Evolutionary conservation across 2,888 invertebrate genomes (phyloP), one percentile per base, ranked within the genome.

Genomic region (Drepanosiphum platanoidis): DNA sequence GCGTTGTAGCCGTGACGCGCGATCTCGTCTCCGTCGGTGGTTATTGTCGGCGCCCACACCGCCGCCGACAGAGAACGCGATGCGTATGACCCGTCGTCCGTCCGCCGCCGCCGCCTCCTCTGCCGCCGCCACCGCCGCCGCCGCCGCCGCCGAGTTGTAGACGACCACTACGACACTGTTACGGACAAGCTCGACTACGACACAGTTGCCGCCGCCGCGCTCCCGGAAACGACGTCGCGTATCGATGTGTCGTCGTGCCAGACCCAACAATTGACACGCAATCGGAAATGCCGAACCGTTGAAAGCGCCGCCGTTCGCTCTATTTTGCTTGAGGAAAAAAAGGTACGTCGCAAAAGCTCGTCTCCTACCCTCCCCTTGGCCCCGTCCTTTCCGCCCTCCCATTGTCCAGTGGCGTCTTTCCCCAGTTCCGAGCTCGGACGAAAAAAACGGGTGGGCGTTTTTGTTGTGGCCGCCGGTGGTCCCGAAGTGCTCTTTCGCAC

Each of bases 11-110:
- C 3, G 52, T 52, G 52, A 18, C 61, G 61, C 64, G 27, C 22
- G 58, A n/a, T 11, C 27, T 27, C 9, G 4, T 52, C 52, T 27
- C 27, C 64, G 64, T 64, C 64, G 1, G 11, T 9, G 13, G n/a
- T 13, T 4, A 13, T 64, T 22, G 7, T 8, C 34, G 68, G 18
- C 34, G 68, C 18, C 9, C 68, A 68, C 68, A 8, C 22, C 34
- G 22, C 61, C 27, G 11, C 75, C 34, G 68, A 70, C 34, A 36
- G 68, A 70, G 68, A 13, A 70, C 68, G 68, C 75, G 58, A 61
- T 77, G 68, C 36, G 77, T 77, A 75, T 58, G 75, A 75, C 58
- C 34, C 58, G 58, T 58, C 75, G 75, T 75, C 74, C 68, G 42
- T 15, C 3, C 71, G 42, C 15, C 30, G 27, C 71, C 22, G 39